Percentiles rank a stretch among this genome's conserved stretches.
Conservation (phyloP, 2,797 vertebrate species). For the Gadopsis marmoratus region DNA sequence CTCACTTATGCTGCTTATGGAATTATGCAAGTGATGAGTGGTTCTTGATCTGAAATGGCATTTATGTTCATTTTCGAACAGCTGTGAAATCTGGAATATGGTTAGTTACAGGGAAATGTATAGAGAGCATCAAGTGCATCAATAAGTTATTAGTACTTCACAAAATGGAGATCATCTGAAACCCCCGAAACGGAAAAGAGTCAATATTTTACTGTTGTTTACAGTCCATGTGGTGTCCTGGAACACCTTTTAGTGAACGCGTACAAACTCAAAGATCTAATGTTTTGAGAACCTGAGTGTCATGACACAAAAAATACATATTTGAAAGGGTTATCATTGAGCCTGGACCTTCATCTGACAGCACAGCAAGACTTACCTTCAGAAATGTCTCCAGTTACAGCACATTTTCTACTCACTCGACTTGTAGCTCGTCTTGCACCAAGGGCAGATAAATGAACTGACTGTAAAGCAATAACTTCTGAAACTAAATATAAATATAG, state of each 20-base stretch:
- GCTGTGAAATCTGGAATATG: conserved; percentile 51
- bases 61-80: conserved; percentile 60
- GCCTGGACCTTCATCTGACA: conserved; percentile 2
- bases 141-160: conserved; percentile 16
- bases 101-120: conserved; percentile 26
- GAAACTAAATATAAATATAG: conserved; percentile 13
- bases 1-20: conserved; percentile 66
- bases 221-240: neutral
- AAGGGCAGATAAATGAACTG: conserved; percentile 30
- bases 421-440: neutral
- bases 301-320: neutral
- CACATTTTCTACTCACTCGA: conserved; percentile 14
- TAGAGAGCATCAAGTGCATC: conserved; percentile 13
- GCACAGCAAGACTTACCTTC: conserved; percentile 9
- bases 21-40: conserved; percentile 70
- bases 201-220: conserved; percentile 1
- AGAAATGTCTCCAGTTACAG: conserved; percentile 15
- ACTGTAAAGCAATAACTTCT: conserved; percentile 29
- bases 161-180: conserved; percentile 24
- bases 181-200: conserved; percentile 1
- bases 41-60: conserved; percentile 54
- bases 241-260: conserved; percentile 10
- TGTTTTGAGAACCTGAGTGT: neutral
- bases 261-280: conserved; percentile 13
- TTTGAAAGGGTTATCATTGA: neutral